Evolutionary conservation across 1,140 invertebrate species (phyloP).

Genomic region (Phymastichus coffea): DNA sequence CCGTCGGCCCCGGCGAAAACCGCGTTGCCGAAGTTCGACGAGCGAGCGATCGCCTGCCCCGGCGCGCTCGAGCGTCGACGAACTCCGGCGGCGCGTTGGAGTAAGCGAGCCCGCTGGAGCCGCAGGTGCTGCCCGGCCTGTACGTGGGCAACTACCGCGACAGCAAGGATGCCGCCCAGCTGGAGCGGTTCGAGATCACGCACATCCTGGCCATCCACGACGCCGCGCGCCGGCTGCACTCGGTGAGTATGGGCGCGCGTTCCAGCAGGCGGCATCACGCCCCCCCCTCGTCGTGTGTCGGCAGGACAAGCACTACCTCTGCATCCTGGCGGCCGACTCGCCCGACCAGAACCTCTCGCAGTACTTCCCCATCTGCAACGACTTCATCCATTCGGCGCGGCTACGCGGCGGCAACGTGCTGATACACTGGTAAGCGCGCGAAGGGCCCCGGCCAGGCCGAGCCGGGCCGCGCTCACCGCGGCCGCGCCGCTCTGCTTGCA

Average conservation of each 20-base stretch:
- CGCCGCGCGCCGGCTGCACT: constrained; percentile 80
- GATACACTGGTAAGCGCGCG: constrained; percentile 83
- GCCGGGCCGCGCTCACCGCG: not conserved
- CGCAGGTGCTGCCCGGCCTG: constrained; percentile 80
- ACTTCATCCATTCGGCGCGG: constrained; percentile 92
- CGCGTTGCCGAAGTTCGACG: too few species aligned
- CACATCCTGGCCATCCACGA: constrained; percentile 96
- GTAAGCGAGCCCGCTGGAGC: too few species aligned
- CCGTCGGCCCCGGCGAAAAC: too few species aligned
- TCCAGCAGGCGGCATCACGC: too few species aligned
- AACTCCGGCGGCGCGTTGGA: too few species aligned
- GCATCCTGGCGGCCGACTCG: constrained; percentile 89
- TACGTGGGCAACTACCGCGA: constrained; percentile 89
- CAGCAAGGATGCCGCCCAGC: constrained; percentile 86
- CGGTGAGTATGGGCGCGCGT: constrained; percentile 62
- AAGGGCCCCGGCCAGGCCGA: too few species aligned
- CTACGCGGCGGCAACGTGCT: constrained; percentile 87
- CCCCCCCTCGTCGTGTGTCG: too few species aligned
- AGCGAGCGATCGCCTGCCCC: too few species aligned
- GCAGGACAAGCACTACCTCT: constrained; percentile 93
- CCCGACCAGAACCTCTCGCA: constrained; percentile 91
- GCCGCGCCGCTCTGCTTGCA: constrained; percentile 43
- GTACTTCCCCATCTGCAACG: constrained; percentile 91
- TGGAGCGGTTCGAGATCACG: constrained; percentile 87
- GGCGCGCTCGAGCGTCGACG: too few species aligned